A percentile compares a stretch with the other conserved stretches of the same genome.
phyloP scores from a whole-genome alignment of 2,113 vertebrate species.

The Trematocara marginatum region DNA sequence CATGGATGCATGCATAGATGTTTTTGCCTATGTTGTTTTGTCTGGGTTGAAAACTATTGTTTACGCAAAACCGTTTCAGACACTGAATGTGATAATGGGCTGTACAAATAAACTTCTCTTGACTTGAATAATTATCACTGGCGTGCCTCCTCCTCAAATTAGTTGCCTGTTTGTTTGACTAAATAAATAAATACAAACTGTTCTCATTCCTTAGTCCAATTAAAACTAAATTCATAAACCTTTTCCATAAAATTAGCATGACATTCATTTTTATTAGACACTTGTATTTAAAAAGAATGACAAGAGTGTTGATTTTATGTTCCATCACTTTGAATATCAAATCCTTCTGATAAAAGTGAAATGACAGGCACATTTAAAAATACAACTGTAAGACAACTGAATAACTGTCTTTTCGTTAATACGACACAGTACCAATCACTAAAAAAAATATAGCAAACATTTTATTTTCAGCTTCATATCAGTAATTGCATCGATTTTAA shows the following conservation, averaged over 20 bases:
- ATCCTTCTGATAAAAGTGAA: not conserved
- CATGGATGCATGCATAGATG: not conserved
- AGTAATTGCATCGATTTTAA: not conserved
- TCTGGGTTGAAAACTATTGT: not conserved
- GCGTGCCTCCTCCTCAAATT: not conserved
- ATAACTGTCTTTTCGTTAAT: not conserved
- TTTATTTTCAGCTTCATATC: not conserved
- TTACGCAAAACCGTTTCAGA: not conserved
- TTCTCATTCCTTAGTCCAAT: not conserved
- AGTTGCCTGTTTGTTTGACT: constrained; percentile 4
- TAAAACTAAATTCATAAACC: constrained; percentile 1
- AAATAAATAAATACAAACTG: not conserved
- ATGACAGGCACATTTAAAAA: not conserved
- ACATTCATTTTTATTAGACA: not conserved
- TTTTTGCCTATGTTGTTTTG: not conserved
- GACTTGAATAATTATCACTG: not conserved
- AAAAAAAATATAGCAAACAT: not conserved
- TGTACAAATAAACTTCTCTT: not conserved
- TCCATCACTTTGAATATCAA: constrained; percentile 1
- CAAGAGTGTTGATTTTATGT: constrained; percentile 3
- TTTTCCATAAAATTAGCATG: constrained; percentile 20
- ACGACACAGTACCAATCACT: not conserved
- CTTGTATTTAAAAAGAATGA: not conserved
- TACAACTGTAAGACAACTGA: not conserved
- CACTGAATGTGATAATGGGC: constrained; percentile 6